A percentile compares a stretch with the other conserved stretches of the same genome.
phyloP scores from a whole-genome alignment of 2,888 invertebrate species.

The Odontothrips loti region DNA sequence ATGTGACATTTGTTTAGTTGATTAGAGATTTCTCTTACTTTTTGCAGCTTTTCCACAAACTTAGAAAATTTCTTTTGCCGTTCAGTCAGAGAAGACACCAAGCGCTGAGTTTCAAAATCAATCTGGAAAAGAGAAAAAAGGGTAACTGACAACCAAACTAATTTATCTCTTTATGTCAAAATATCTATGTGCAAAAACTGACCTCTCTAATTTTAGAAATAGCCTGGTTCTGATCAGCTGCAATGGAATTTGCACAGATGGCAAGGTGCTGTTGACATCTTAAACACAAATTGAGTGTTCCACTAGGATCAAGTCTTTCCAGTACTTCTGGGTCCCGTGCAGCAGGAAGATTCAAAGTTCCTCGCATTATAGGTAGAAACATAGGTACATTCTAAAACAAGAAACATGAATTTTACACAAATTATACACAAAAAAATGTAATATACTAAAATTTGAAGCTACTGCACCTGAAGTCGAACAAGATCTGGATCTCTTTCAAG shows the following conservation, averaged over 20 bases:
- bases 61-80: slow-evolving; percentile 78
- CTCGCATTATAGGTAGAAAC: slow-evolving; percentile 88
- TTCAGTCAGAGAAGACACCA: slow-evolving; percentile 68
- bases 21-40: slow-evolving; percentile 76
- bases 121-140: slow-evolving; percentile 49
- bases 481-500: slow-evolving; percentile 73
- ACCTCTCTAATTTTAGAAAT: slow-evolving; percentile 75
- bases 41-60: slow-evolving; percentile 77
- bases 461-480: slow-evolving; percentile 58
- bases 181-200: slow-evolving; percentile 37
- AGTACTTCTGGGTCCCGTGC: slow-evolving; percentile 83
- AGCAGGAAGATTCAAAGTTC: slow-evolving; percentile 73
- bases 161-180: slow-evolving; percentile 10
- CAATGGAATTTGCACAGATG: slow-evolving; percentile 74
- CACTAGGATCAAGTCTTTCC: slow-evolving; percentile 67
- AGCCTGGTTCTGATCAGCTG: slow-evolving; percentile 71
- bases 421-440: slow-evolving; percentile 16
- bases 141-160: neutral
- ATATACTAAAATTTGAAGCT: slow-evolving; percentile 1
- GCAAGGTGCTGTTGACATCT: slow-evolving; percentile 81
- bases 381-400: slow-evolving; percentile 71
- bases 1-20: slow-evolving; percentile 78
- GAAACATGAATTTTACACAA: slow-evolving; percentile 27
- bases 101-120: slow-evolving; percentile 65
- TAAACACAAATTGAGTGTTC: slow-evolving; percentile 68